Conservation (phyloP, 2,888 invertebrate species). For the Steinernema scapterisci region DNA sequence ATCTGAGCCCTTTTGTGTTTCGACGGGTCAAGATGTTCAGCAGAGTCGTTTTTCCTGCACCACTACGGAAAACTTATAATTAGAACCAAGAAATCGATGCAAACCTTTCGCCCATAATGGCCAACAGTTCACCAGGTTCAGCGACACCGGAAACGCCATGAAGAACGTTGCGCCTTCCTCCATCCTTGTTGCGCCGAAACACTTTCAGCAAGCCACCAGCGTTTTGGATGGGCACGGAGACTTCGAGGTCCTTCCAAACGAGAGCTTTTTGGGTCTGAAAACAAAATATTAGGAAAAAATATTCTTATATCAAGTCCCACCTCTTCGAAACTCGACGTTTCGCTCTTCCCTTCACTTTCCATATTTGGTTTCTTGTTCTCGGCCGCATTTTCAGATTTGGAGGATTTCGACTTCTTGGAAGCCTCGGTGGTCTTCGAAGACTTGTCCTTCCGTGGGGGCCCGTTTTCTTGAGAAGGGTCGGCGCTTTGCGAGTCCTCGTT, state of each 20-base stretch:
- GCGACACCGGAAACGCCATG: constrained; percentile 49
- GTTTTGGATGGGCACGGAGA: constrained; percentile 41
- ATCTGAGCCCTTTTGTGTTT: constrained; percentile 42
- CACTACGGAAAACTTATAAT: too few relatives aligned
- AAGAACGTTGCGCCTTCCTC: constrained; percentile 17
- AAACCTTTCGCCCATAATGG: constrained; percentile 52
- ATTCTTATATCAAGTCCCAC: background rate
- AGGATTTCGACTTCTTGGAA: too few relatives aligned
- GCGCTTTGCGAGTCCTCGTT: too few relatives aligned
- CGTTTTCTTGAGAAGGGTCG: too few relatives aligned
- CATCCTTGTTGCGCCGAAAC: background rate
- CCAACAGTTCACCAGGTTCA: constrained; percentile 53
- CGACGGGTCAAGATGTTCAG: constrained; percentile 83
- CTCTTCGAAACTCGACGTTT: background rate
- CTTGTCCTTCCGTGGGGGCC: too few relatives aligned
- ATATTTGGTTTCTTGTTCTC: too few relatives aligned
- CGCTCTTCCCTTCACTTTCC: background rate
- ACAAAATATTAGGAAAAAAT: background rate
- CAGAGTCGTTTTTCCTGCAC: constrained; percentile 86
- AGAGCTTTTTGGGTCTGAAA: constrained; percentile 33
- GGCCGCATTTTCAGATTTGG: too few relatives aligned
- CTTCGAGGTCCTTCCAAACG: constrained; percentile 46
- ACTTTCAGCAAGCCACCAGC: too few relatives aligned
- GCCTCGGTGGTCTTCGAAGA: too few relatives aligned
- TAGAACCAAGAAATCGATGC: background rate